Conservation (phyloP, 2,113 vertebrate genomes). For the Mirza zaza region DNA sequence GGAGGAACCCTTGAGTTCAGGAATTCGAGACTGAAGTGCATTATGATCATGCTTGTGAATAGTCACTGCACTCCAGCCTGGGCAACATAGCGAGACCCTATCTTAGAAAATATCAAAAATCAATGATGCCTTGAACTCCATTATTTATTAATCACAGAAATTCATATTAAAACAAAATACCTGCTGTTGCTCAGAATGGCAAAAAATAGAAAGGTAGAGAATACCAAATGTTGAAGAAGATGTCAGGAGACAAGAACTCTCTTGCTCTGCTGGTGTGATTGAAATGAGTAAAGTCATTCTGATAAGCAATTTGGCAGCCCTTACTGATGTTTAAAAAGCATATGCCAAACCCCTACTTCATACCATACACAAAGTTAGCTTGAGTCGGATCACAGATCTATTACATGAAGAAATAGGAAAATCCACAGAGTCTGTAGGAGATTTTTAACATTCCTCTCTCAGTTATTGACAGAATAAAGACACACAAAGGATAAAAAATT, state of each 20-base stretch:
- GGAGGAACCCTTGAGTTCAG: too few relatives aligned
- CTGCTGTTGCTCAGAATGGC: too few relatives aligned
- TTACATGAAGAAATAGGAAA: background rate
- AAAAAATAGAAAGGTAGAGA: too few relatives aligned
- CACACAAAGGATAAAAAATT: background rate
- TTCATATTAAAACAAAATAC: too few relatives aligned
- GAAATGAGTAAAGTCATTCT: background rate
- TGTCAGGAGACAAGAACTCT: background rate
- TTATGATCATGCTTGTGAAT: too few relatives aligned
- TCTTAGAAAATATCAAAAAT: too few relatives aligned
- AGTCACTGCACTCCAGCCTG: too few relatives aligned
- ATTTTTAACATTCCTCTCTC: background rate
- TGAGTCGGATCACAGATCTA: background rate
- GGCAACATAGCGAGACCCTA: too few relatives aligned
- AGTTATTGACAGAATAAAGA: background rate
- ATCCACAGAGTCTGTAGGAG: background rate
- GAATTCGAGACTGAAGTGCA: too few relatives aligned
- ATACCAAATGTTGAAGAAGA: too few relatives aligned
- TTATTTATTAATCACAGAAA: too few relatives aligned
- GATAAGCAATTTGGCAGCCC: background rate
- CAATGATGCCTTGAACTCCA: too few relatives aligned
- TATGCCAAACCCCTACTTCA: background rate
- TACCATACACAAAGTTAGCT: background rate
- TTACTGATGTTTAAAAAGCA: background rate
- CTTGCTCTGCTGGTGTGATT: background rate